These are phyloP conservation scores for Drosophila siamana DNA, from an alignment of 2,888 invertebrate genomes.

Conservation along the genomic window DNA sequence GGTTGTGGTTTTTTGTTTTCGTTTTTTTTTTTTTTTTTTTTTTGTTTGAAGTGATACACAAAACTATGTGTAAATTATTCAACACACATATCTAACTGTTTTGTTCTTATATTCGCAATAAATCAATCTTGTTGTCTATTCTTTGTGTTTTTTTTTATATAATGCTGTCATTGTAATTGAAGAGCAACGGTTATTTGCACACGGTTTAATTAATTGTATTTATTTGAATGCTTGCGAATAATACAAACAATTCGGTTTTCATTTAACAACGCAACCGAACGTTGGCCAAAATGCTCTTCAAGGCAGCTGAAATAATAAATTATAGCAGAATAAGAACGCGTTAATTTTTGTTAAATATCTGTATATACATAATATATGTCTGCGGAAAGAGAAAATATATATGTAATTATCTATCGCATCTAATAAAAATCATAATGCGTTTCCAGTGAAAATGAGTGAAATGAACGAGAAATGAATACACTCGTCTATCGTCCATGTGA, in stretches of 20 bases:
- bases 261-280: slow-evolving; percentile 29
- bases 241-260: slow-evolving; percentile 27
- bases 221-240: slow-evolving; percentile 19
- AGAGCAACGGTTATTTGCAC: slow-evolving; percentile 22
- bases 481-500: slow-evolving; percentile 38
- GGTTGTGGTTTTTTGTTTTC: slow-evolving; percentile 2
- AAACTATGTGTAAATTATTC: slow-evolving; percentile 5
- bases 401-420: slow-evolving; percentile 36
- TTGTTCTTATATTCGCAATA: slow-evolving; percentile 9
- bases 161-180: slow-evolving; percentile 46
- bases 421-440: slow-evolving; percentile 60
- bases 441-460: slow-evolving; percentile 62
- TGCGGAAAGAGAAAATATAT: slow-evolving; percentile 4
- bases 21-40: slow-evolving; percentile 10
- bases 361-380: slow-evolving; percentile 1
- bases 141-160: slow-evolving; percentile 43
- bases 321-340: slow-evolving; percentile 32
- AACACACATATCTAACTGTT: slow-evolving; percentile 1
- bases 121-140: slow-evolving; percentile 17
- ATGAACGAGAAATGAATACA: slow-evolving; percentile 39
- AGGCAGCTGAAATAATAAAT: slow-evolving; percentile 74
- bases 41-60: slow-evolving; percentile 9
- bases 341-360: slow-evolving; percentile 24
- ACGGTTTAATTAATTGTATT: slow-evolving; percentile 42
- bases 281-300: slow-evolving; percentile 60